Percentiles rank a stretch among this genome's conserved stretches.
phyloP scores from a whole-genome alignment of 2,797 vertebrate species.

The Hoplostethus atlanticus region DNA sequence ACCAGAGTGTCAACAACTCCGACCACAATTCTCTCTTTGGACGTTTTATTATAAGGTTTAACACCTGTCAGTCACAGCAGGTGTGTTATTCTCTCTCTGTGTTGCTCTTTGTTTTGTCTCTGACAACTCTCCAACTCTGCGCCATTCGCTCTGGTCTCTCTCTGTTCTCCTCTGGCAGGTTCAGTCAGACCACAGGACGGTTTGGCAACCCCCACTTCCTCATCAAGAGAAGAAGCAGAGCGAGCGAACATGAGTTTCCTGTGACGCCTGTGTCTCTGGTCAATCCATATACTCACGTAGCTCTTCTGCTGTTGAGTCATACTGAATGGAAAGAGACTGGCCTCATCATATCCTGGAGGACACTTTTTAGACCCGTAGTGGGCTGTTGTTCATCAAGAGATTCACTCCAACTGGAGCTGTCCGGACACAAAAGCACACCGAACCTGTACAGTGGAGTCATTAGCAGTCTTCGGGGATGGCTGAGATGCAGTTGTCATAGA shows the following conservation, averaged over 20 bases:
- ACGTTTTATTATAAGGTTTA: slow-evolving; percentile 15
- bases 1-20: background rate
- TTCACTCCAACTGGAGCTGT: slow-evolving; percentile 9
- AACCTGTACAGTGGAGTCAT: background rate
- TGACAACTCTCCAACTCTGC: slow-evolving; percentile 16
- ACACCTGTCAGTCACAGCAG: slow-evolving; percentile 18
- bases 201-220: slow-evolving; percentile 77
- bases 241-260: slow-evolving; percentile 74
- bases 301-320: slow-evolving; percentile 39
- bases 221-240: slow-evolving; percentile 64
- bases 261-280: slow-evolving; percentile 76
- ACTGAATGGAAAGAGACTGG: slow-evolving; percentile 31
- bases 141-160: slow-evolving; percentile 28
- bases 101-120: slow-evolving; percentile 3
- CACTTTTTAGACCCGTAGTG: slow-evolving; percentile 8
- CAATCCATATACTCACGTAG: slow-evolving; percentile 60
- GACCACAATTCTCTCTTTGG: slow-evolving; percentile 14
- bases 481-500: slow-evolving; percentile 57
- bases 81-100: slow-evolving; percentile 16
- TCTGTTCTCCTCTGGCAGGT: slow-evolving; percentile 65
- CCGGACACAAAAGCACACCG: slow-evolving; percentile 16
- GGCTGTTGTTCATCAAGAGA: slow-evolving; percentile 16
- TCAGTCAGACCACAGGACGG: slow-evolving; percentile 74
- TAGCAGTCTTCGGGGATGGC: slow-evolving; percentile 8
- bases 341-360: slow-evolving; percentile 9